phyloP scores from a whole-genome alignment of 2,797 vertebrate species.

The Leptodactylus fallax region DNA sequence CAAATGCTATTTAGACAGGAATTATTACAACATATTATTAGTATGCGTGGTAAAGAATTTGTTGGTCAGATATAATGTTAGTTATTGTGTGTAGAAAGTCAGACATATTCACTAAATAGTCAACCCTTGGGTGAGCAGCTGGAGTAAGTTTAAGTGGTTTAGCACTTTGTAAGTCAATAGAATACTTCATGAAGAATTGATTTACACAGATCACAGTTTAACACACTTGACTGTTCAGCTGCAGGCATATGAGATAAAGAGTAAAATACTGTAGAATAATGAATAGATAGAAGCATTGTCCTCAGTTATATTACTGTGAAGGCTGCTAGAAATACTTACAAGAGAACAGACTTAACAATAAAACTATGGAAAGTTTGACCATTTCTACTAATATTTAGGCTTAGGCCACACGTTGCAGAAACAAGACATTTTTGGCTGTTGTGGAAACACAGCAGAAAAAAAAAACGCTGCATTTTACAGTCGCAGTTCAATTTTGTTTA shows the following conservation, averaged over 20 bases:
- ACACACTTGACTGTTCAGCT: neutral
- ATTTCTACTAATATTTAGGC: neutral
- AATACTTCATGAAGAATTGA: conserved; percentile 10
- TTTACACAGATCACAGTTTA: conserved; percentile 7
- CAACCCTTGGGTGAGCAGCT: neutral
- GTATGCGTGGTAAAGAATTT: no score
- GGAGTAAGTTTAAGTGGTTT: neutral
- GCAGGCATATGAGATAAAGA: neutral
- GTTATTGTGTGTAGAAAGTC: neutral
- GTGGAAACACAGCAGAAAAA: no score
- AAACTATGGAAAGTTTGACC: neutral
- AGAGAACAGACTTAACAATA: neutral
- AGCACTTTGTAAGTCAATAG: conserved; percentile 6
- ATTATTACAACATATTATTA: no score
- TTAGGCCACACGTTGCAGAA: neutral
- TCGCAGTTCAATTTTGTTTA: no score
- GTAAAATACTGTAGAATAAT: neutral
- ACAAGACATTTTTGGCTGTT: no score
- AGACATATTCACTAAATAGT: neutral
- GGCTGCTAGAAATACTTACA: neutral
- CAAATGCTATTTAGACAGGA: no score
- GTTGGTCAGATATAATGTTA: neutral
- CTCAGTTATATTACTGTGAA: neutral
- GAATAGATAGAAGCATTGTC: neutral
- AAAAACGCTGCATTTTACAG: no score